Percentiles rank a stretch among this genome's conserved stretches.
These are phyloP conservation scores for Schizothorax lantsangensis DNA, from an alignment of 2,797 vertebrate species.

Conservation along the genomic window DNA sequence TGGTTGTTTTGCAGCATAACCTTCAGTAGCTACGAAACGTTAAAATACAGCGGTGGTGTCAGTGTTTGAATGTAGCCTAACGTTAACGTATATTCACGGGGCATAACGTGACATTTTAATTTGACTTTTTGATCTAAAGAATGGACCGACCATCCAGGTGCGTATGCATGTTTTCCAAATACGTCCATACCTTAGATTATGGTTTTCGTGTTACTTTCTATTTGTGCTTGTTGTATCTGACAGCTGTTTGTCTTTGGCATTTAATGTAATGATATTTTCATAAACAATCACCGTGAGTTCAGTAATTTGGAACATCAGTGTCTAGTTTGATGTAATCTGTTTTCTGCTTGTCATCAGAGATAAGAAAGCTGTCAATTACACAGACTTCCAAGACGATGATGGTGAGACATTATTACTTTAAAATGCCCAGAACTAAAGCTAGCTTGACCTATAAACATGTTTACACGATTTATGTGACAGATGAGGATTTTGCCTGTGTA, in stretches of 20 bases:
- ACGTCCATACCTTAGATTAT: neutral
- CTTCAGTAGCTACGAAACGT: neutral
- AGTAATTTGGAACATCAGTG: neutral
- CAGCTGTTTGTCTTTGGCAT: neutral
- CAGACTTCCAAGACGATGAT: slow-evolving; percentile 80
- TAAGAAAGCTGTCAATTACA: slow-evolving; percentile 85
- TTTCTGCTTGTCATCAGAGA: slow-evolving; percentile 73
- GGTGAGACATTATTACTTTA: slow-evolving; percentile 68
- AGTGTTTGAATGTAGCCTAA: neutral
- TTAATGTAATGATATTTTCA: neutral
- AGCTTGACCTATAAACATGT: neutral
- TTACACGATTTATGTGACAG: slow-evolving; percentile 62
- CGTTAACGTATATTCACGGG: neutral
- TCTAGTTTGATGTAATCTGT: neutral
- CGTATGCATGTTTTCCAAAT: slow-evolving; percentile 29
- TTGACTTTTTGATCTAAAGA: neutral
- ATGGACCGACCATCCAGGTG: slow-evolving; percentile 80
- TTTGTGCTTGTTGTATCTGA: slow-evolving; percentile 10
- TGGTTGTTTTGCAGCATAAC: slow-evolving; percentile 6
- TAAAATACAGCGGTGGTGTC: neutral
- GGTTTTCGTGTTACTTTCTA: neutral
- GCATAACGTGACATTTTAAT: neutral
- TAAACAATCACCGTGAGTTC: neutral
- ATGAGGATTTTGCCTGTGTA: slow-evolving; percentile 86
- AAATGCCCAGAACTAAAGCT: neutral